Evolutionary conservation across 1,140 invertebrate genomes (phyloP), one percentile per base, ranked within the genome.

Genomic region (Phthorimaea operculella): DNA sequence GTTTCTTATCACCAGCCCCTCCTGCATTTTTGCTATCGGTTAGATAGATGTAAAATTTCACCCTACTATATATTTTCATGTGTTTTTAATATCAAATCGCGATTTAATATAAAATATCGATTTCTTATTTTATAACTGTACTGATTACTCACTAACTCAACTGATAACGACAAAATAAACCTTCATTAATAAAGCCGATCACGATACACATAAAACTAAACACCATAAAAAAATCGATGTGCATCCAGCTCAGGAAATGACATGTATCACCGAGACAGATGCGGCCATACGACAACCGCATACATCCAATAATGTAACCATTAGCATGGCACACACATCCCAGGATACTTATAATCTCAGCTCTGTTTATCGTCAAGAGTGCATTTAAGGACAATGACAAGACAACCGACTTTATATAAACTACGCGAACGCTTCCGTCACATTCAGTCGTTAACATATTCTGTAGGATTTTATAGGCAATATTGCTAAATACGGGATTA

Each of bases 331-430:
- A 59, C 51, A 54, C 63, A 64, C 61, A 54, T 50, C 55, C 28
- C 15, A 34, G 51, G 57, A 59, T 58, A 44, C 52, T 50, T 28
- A 50, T 68, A 71, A 71, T 63, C 54, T 45, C 36, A 45, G 61
- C 17, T 50, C 54, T 63, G 33, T 52, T 60, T 54, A 33, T 12
- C 33, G 53, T 21, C 28, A 50, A 45, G 49, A 12, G 8, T 34
- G 42, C 53, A 64, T 50, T 66, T 65, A 65, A 58, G 52, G 57
- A 66, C 60, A 63, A 71, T 71, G 68, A 71, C 66, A 60, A 59
- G 68, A 71, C 66, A 60, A 59, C 51, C 42, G 36, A 51, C 45
- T 60, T 62, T 70, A 65, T 67, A 68, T 56, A 70, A 62, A 59
- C 59, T 45, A 59, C 34, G 44, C 21, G 42, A 33, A 53, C 15